These are phyloP conservation scores for Tokudaia tokunoshimensis DNA, from an alignment of 2,797 vertebrate genomes.

Conservation along the genomic window DNA sequence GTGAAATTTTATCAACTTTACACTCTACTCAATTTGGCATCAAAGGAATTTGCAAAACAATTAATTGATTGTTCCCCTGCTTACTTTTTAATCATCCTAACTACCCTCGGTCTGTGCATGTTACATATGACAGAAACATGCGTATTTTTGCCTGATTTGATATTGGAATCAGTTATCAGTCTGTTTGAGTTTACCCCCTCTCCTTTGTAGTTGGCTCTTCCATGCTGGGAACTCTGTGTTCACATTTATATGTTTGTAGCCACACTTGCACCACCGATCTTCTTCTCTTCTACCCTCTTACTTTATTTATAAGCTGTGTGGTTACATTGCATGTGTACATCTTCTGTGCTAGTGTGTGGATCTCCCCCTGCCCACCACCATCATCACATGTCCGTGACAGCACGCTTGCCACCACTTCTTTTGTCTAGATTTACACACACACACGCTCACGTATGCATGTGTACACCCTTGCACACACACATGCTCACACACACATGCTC, in stretches of 20 bases:
- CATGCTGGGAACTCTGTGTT: neutral
- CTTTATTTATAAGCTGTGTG: neutral
- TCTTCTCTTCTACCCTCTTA: neutral
- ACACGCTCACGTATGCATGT: neutral
- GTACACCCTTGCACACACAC: too few relatives aligned
- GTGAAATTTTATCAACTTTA: constrained; percentile 2
- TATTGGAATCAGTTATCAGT: neutral
- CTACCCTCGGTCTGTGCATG: neutral
- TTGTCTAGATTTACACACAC: neutral
- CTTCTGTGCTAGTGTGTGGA: neutral
- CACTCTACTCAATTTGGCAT: neutral
- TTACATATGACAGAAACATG: neutral
- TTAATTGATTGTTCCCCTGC: neutral
- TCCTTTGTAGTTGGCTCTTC: neutral
- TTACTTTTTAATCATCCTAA: neutral
- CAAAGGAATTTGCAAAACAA: neutral
- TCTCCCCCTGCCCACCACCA: neutral
- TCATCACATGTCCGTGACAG: neutral
- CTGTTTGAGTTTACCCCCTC: neutral
- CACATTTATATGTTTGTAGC: neutral
- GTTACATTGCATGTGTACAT: neutral
- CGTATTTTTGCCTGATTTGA: neutral
- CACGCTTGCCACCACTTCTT: neutral
- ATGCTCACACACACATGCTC: neutral
- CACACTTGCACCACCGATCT: too few relatives aligned